These are phyloP conservation scores for Zosterops pallidus DNA, from an alignment of 2,113 vertebrate species.

Conservation along the genomic window DNA sequence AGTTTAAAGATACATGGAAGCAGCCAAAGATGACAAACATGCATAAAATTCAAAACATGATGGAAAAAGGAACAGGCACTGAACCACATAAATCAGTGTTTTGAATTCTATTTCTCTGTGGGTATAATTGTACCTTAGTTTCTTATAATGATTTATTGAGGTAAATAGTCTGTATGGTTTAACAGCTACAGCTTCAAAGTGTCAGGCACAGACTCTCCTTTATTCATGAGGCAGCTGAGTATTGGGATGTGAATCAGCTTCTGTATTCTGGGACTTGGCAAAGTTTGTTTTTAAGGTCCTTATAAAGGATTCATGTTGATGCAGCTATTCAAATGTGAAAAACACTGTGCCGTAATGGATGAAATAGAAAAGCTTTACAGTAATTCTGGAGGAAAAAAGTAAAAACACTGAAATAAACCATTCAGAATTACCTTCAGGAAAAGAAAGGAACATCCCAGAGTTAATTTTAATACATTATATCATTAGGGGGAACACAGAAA, in stretches of 20 bases:
- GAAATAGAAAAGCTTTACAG: conserved; percentile 82
- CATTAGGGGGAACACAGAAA: neutral
- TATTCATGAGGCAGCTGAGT: conserved; percentile 83
- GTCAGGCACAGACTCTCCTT: conserved; percentile 82
- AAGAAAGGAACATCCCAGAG: conserved; percentile 60
- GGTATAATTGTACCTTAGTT: conserved; percentile 86
- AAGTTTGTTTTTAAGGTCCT: conserved; percentile 83
- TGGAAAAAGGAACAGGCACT: conserved; percentile 77
- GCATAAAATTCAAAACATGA: conserved; percentile 82
- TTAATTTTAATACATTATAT: conserved; percentile 52
- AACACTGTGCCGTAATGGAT: conserved; percentile 77
- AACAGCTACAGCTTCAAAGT: conserved; percentile 85
- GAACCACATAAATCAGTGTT: conserved; percentile 84
- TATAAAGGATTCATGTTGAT: conserved; percentile 85
- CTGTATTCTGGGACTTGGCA: conserved; percentile 84
- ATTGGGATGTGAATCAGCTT: conserved; percentile 83
- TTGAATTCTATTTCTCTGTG: conserved; percentile 83
- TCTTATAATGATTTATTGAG: conserved; percentile 88
- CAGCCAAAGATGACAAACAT: conserved; percentile 85
- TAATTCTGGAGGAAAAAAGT: conserved; percentile 75
- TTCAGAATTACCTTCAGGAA: conserved; percentile 70
- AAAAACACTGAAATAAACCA: conserved; percentile 76
- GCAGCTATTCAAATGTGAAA: conserved; percentile 82
- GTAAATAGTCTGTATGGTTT: conserved; percentile 87
- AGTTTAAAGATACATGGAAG: conserved; percentile 80